Percentiles rank a stretch among this genome's conserved stretches.
phyloP scores from a whole-genome alignment of 2,888 invertebrate genomes.

The Arenicola marina region DNA sequence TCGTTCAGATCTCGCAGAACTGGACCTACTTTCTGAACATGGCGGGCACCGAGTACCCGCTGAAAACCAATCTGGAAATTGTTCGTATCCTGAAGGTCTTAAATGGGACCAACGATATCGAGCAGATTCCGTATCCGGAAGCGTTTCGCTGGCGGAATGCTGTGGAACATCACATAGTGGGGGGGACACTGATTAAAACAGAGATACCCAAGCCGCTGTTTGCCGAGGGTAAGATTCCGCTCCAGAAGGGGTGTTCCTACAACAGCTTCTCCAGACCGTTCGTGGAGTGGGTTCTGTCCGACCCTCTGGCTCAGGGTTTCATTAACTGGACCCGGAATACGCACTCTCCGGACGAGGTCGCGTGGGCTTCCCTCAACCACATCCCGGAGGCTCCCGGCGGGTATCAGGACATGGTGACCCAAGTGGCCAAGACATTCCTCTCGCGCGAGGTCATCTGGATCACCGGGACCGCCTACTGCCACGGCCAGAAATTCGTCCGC shows the following conservation, averaged over 20 bases:
- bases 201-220: slow-evolving; percentile 6
- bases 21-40: slow-evolving; percentile 41
- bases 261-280: slow-evolving; percentile 47
- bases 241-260: slow-evolving; percentile 51
- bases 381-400: slow-evolving; percentile 45
- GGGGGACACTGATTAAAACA: neutral
- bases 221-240: slow-evolving; percentile 19
- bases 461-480: slow-evolving; percentile 13
- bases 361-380: slow-evolving; percentile 53
- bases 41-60: slow-evolving; percentile 38
- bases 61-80: slow-evolving; percentile 40
- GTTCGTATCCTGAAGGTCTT: slow-evolving; percentile 30
- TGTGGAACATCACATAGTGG: neutral
- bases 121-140: slow-evolving; percentile 21
- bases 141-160: slow-evolving; percentile 1
- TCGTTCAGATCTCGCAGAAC: slow-evolving; percentile 2
- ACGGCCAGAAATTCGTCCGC: slow-evolving; percentile 3
- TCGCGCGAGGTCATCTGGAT: slow-evolving; percentile 28
- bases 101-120: slow-evolving; percentile 37
- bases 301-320: slow-evolving; percentile 39
- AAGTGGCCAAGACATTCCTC: slow-evolving; percentile 19
- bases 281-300: slow-evolving; percentile 44
- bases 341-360: slow-evolving; percentile 53
- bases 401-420: slow-evolving; percentile 38
- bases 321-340: slow-evolving; percentile 49